Base-by-base conservation (phyloP, 2,113 vertebrate genomes). In the Stegastes partitus region DNA sequence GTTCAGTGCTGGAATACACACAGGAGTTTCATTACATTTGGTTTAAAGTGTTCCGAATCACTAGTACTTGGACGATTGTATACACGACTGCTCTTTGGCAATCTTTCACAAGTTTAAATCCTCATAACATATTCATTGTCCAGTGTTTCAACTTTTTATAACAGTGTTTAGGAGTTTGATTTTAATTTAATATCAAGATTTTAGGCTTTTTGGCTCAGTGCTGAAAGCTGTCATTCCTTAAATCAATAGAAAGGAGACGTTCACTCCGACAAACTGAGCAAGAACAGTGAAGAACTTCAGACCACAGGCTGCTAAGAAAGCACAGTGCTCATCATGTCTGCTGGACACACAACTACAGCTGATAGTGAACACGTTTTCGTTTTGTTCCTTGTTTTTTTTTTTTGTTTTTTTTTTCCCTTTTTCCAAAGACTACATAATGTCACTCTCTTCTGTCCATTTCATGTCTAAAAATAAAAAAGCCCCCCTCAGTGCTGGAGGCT, bases 311-410 rank as follows among this genome's bases (percentile, higher is more conserved):
- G 85, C 91, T 92, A 90, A 88, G 73, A 94, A 92, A 91, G 94
- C 96, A 96, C 94, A 95, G 96, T 95, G 95, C 94, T 96, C 89
- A 83, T 93, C 93, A 95, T 93, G 93, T 92, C 95, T 94, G 92
- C 90, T 91, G 90, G 90, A 93, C 93, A 94, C 88, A 90, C 84
- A 85, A 87, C 86, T 74, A 90, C 91, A 89, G 84, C 85, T 78
- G 81, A 89, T 64, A 87, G 90, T 91, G 87, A 92, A 91, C 73
- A 78, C 65, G 12, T 68, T 68, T 73, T 73, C 70, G 22, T 77
- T 87, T 85, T 74, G 34, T 82, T 89, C 62, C 84, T 86, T 82
- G 18, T 23, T 18, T 47, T 69, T 47, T 19, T 58, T 56, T 68
- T 58, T 65, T 64, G 71, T 84, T 57, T 75, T 42, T 77, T 21